Conservation (phyloP, 2,797 vertebrate species). For the Sebastes steindachneri region DNA sequence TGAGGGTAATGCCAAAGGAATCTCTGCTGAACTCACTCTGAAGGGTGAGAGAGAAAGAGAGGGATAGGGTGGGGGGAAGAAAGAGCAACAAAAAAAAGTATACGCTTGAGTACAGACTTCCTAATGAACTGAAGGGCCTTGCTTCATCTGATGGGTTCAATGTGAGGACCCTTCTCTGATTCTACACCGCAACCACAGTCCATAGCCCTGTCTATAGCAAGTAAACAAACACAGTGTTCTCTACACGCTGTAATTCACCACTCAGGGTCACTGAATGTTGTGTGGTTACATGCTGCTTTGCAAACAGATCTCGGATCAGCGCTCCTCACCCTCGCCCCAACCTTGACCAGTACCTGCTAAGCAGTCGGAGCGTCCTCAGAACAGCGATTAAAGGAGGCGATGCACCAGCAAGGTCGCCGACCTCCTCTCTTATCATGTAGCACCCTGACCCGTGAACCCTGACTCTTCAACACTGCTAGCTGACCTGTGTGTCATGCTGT, state of each 20-base stretch:
- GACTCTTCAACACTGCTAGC: slow-evolving; percentile 63
- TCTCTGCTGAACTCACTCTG: slow-evolving; percentile 69
- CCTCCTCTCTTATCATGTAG: slow-evolving; percentile 82
- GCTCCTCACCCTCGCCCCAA: slow-evolving; percentile 74
- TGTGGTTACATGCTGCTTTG: slow-evolving; percentile 77
- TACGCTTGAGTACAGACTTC: slow-evolving; percentile 57
- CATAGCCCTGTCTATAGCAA: slow-evolving; percentile 34
- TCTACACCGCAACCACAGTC: slow-evolving; percentile 66
- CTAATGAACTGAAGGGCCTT: slow-evolving; percentile 74
- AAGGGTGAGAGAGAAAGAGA: slow-evolving; percentile 35
- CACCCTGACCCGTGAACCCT: slow-evolving; percentile 77
- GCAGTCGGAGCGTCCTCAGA: slow-evolving; percentile 73
- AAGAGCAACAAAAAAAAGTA: slow-evolving; percentile 37
- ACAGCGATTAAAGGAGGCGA: slow-evolving; percentile 74
- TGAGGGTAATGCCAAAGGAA: slow-evolving; percentile 78
- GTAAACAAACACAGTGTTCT: slow-evolving; percentile 77
- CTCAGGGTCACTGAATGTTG: slow-evolving; percentile 78
- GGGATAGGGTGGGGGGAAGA: neutral
- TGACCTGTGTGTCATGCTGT: slow-evolving; percentile 74
- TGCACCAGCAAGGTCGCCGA: slow-evolving; percentile 66
- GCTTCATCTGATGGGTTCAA: slow-evolving; percentile 73
- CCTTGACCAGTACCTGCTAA: slow-evolving; percentile 81
- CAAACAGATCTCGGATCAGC: slow-evolving; percentile 77
- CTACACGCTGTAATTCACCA: slow-evolving; percentile 73
- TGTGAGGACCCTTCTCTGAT: slow-evolving; percentile 60